A percentile compares a stretch with the other conserved stretches of the same genome.
phyloP scores from a whole-genome alignment of 2,888 invertebrate species.

The Calliphora vomitoria region DNA sequence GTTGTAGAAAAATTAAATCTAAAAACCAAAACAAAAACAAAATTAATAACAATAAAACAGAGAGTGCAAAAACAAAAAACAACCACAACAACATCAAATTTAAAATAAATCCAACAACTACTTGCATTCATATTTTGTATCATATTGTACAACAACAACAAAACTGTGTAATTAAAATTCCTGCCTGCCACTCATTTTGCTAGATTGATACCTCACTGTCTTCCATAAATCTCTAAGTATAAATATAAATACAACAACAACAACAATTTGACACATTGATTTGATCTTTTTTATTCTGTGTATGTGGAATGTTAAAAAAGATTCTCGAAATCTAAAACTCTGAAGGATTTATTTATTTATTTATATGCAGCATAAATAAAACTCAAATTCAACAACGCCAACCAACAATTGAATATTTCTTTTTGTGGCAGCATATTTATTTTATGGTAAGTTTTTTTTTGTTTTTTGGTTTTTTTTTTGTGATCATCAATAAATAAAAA shows the following conservation, averaged over 20 bases:
- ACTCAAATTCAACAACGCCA: background rate
- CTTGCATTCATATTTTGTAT: constrained; percentile 20
- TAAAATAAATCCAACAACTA: constrained; percentile 22
- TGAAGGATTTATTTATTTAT: constrained; percentile 34
- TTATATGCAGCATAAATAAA: constrained; percentile 14
- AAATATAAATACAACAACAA: background rate
- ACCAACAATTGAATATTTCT: constrained; percentile 23
- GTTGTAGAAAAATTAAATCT: background rate
- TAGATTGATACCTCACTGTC: constrained; percentile 24
- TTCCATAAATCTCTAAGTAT: constrained; percentile 25
- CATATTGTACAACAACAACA: constrained; percentile 27
- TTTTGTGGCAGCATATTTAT: constrained; percentile 11
- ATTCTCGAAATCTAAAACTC: constrained; percentile 28
- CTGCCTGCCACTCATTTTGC: constrained; percentile 16
- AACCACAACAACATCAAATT: background rate
- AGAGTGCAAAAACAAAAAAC: constrained; percentile 15
- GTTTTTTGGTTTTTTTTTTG: constrained; percentile 36
- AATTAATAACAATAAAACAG: constrained; percentile 1
- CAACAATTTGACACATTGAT: constrained; percentile 22
- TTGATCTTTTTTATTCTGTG: constrained; percentile 16
- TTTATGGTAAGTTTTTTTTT: constrained; percentile 61
- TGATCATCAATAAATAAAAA: background rate
- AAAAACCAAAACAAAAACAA: constrained; percentile 24
- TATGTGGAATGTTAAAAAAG: background rate
- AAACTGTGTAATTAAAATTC: constrained; percentile 51